Percentiles rank a stretch among this genome's conserved stretches.
phyloP scores from a whole-genome alignment of 2,113 vertebrate species.

The Lepus timidus region DNA sequence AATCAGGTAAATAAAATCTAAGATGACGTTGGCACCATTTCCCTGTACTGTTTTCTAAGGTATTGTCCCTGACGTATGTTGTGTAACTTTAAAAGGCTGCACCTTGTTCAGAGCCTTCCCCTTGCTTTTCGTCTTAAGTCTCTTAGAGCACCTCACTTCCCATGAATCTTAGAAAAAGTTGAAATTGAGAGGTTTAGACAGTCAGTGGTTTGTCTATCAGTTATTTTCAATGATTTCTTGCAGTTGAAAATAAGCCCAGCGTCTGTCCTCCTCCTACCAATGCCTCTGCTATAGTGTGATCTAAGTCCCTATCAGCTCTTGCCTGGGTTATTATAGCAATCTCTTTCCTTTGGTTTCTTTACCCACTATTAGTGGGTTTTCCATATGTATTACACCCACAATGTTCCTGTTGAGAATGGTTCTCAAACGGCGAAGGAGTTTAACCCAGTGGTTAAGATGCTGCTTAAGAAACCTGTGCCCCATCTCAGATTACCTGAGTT shows the following conservation, averaged over 20 bases:
- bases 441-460: no score
- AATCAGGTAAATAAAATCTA: slow-evolving; percentile 78
- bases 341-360: neutral
- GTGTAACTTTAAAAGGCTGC: slow-evolving; percentile 52
- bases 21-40: slow-evolving; percentile 62
- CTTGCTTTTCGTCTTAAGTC: neutral
- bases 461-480: no score
- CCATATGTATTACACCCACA: neutral
- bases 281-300: neutral
- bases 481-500: no score
- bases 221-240: neutral
- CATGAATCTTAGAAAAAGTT: neutral
- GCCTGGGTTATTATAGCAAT: neutral
- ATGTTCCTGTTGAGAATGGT: neutral
- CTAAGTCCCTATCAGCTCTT: neutral
- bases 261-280: neutral
- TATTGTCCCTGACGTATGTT: slow-evolving; percentile 73
- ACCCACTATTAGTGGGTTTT: neutral
- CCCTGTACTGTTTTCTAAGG: slow-evolving; percentile 17
- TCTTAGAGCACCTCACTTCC: neutral
- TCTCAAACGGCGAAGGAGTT: neutral
- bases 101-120: neutral
- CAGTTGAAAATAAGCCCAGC: neutral
- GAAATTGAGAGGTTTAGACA: neutral
- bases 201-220: neutral